Evolutionary conservation across 2,797 vertebrate species (phyloP).

Genomic region (Poliocrania exsul): DNA sequence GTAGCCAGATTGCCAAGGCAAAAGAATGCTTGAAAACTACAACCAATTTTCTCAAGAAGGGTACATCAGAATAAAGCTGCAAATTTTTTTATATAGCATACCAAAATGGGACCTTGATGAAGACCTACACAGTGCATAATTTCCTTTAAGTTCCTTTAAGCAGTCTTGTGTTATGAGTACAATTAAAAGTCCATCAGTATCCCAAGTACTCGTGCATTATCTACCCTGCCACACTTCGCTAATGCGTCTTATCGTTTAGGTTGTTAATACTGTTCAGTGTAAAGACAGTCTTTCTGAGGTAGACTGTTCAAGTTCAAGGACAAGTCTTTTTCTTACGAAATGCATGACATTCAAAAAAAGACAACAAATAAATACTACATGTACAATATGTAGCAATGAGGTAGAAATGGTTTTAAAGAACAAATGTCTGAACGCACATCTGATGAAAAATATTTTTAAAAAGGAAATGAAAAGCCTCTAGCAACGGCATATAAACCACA

Average conservation of each 20-base stretch:
- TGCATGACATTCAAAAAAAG: conserved; percentile 98
- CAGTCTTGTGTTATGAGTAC: conserved; percentile 84
- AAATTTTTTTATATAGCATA: conserved; percentile 74
- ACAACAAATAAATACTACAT: conserved; percentile 98
- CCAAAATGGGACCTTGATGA: conserved; percentile 82
- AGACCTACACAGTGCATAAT: conserved; percentile 87
- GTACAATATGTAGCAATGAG: conserved; percentile 99
- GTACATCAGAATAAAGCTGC: conserved; percentile 73
- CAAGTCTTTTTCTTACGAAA: conserved; percentile 91
- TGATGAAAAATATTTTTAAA: conserved; percentile 79
- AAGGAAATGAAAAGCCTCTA: conserved; percentile 79
- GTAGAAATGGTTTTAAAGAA: conserved; percentile 99
- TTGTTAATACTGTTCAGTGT: conserved; percentile 91
- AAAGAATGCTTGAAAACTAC: conserved; percentile 70
- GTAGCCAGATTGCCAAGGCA: conserved; percentile 74
- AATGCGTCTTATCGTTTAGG: conserved; percentile 84
- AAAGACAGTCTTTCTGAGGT: conserved; percentile 98
- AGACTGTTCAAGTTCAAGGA: conserved; percentile 96
- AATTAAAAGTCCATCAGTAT: conserved; percentile 84
- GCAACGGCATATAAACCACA: conserved; percentile 79
- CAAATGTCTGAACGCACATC: conserved; percentile 84
- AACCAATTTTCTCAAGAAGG: conserved; percentile 66
- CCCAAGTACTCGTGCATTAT: conserved; percentile 84
- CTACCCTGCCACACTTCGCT: conserved; percentile 82
- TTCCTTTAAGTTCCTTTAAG: conserved; percentile 83